phyloP scores from a whole-genome alignment of 2,888 invertebrate species.

The Cerastoderma edule region DNA sequence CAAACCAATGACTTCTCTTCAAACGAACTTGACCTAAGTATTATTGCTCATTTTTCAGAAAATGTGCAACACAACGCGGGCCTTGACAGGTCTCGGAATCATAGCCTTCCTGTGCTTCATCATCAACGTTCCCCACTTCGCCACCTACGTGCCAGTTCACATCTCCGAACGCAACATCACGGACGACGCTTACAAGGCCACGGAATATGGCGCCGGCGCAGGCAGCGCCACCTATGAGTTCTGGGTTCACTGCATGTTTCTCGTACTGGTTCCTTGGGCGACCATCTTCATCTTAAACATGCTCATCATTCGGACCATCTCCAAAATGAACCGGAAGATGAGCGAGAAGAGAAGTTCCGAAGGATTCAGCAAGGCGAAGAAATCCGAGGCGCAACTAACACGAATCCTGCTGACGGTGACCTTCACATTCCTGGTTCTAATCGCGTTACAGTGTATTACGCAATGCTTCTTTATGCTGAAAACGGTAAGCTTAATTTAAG shows the following conservation, averaged over 20 bases:
- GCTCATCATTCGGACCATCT: constrained; percentile 66
- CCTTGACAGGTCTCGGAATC: constrained; percentile 63
- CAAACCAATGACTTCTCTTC: too few relatives aligned
- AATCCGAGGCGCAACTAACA: constrained; percentile 71
- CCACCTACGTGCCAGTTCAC: constrained; percentile 58
- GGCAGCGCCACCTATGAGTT: constrained; percentile 72
- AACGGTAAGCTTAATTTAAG: constrained; percentile 42
- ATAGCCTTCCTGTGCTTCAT: constrained; percentile 67
- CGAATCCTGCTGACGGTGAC: constrained; percentile 70
- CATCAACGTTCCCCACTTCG: constrained; percentile 73
- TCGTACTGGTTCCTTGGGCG: constrained; percentile 71
- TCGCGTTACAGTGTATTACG: constrained; percentile 70
- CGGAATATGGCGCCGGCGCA: constrained; percentile 63
- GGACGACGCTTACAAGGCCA: constrained; percentile 50
- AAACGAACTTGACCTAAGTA: too few relatives aligned
- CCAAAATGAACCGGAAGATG: constrained; percentile 64
- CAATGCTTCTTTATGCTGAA: constrained; percentile 74
- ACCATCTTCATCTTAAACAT: constrained; percentile 69
- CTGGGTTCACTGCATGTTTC: constrained; percentile 76
- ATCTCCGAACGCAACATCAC: constrained; percentile 46
- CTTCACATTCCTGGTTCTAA: constrained; percentile 72
- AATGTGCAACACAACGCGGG: constrained; percentile 66
- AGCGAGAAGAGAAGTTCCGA: constrained; percentile 58
- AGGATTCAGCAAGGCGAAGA: constrained; percentile 62
- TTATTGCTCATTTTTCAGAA: constrained; percentile 55